Evolutionary conservation across 1,140 invertebrate species (phyloP), one percentile per base, ranked within the genome.

Genomic region (Tetragnatha versicolor): DNA sequence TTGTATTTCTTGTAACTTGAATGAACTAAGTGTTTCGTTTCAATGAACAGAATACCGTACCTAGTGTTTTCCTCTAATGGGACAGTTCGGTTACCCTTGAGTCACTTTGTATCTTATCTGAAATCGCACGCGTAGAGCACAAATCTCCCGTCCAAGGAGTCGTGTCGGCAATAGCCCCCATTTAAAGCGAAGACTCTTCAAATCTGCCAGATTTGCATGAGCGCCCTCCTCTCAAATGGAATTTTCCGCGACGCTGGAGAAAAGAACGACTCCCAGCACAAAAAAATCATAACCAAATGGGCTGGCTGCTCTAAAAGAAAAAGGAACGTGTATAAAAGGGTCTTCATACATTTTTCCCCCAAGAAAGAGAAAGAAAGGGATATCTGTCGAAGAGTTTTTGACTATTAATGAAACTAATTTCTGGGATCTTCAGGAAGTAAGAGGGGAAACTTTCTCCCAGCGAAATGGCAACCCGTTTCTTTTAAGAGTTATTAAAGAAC

Each of bases 401-500:
- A 73, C 69, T 73, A 73, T 73, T 73, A 73, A 73, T 73, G 69
- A 73, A 73, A 60, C 69, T 73, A 73, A 73, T 73, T 73, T 73
- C 69, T 70, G 35, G 39, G 39, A 60, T 60, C 47, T 25, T 31
- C 20, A 29, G 37, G 20, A 60, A 12, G n/a, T 29, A 73, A 60
- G 22, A 49, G 65, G 29, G 29, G 29, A 60, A 73, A 73, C 27
- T 60, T 73, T 73, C 25, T 60, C 31, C 49, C 29, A 17, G 39
- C 61, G 35, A 31, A 68, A 68, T 68, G 27, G 65, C 29, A n/a
- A 55, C 14, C 45, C 69, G 51, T 73, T 73, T 73, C 69, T 73
- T 60, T 73, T 73, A 73, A 73, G 53, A 73, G 69, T 73, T 73
- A 73, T 73, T 73, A 73, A 73, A 73, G 69, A 73, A 73, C 69